These are phyloP conservation scores for Menura novaehollandiae DNA, from an alignment of 2,113 vertebrate species.

Conservation along the genomic window DNA sequence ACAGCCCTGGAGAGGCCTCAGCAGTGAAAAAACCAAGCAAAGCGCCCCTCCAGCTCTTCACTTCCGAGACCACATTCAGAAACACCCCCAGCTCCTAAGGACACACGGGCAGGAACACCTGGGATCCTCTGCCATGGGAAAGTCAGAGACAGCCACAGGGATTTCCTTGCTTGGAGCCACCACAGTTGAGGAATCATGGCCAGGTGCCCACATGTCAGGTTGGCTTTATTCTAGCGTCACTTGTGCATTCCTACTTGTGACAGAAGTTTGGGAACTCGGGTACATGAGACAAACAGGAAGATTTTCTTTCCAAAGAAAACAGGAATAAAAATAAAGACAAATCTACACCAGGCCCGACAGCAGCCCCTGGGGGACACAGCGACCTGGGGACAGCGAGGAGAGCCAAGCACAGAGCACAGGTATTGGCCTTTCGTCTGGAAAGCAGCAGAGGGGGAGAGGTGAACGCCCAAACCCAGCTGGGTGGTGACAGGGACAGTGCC, in stretches of 20 bases:
- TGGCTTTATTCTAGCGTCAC: slow-evolving; percentile 56
- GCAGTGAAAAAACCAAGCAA: not conserved
- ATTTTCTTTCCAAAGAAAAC: slow-evolving; percentile 1
- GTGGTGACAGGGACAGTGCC: not conserved
- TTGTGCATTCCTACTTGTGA: slow-evolving; percentile 7
- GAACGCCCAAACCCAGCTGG: not conserved
- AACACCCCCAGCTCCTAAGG: not conserved
- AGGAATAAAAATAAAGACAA: not conserved
- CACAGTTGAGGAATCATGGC: not conserved
- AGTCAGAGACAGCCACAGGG: not conserved
- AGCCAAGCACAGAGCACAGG: not conserved
- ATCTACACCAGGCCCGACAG: not conserved
- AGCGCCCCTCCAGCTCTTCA: not conserved
- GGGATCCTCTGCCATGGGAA: not conserved
- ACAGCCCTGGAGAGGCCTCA: not conserved
- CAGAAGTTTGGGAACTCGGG: not conserved
- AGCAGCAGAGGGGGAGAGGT: not conserved
- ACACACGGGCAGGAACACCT: not conserved
- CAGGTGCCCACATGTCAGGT: not conserved
- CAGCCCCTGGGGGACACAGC: not conserved
- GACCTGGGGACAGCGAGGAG: not conserved
- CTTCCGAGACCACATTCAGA: not conserved
- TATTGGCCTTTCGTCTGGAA: not conserved
- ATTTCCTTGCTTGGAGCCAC: fast-evolving
- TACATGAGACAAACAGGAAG: not conserved